Base-by-base conservation (phyloP, 2,888 invertebrate species). In the Belgica antarctica region DNA sequence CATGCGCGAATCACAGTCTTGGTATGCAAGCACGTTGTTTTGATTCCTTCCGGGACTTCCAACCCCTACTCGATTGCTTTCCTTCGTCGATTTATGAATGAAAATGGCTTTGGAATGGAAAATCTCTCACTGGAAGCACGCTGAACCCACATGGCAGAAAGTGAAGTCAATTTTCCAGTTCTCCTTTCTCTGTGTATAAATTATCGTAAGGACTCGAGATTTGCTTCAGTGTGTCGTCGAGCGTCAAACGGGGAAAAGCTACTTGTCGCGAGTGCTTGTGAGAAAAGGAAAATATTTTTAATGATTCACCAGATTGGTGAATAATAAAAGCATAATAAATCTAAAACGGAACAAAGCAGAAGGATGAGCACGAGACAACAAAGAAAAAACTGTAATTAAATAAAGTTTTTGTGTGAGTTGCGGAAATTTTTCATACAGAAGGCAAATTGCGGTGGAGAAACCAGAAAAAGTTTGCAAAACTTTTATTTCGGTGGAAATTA, bases 1-100 rank as follows among this genome's bases (percentile, higher is more conserved):
- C 68, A 52, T 68, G 68, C 68, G 68, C 68, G 57, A 4, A 34
- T 52, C 31, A 15, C 34, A 31, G 12, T 8, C 19, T 15, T 24
- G n/a, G n/a, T n/a, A n/a, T n/a, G 15, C 52, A 68, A 57, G 47
- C 68, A 57, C 68, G 57, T 68, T 68, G 66, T 17, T 68, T 47
- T 65, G 41, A 24, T 17, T n/a, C 27, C 46, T 22, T 27, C 65
- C 27, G 41, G 28, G 12, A 59, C 19, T 59, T 59, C 25, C 59
- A 46, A 31, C 34, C 34, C 34, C 34, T 8, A 52, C 52, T 52
- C 52, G 5, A 8, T 52, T 22, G 3, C 15, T 25, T 3, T 15
- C 25, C 59, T n/a, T 59, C 3, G 7, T 12, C 27, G 8, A 2
- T 65, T 57, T 31, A 68, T 57, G 68, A 68, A 68, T 52, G 57